phyloP scores from a whole-genome alignment of 1,140 invertebrate species.

The Zaprionus vittiger region DNA sequence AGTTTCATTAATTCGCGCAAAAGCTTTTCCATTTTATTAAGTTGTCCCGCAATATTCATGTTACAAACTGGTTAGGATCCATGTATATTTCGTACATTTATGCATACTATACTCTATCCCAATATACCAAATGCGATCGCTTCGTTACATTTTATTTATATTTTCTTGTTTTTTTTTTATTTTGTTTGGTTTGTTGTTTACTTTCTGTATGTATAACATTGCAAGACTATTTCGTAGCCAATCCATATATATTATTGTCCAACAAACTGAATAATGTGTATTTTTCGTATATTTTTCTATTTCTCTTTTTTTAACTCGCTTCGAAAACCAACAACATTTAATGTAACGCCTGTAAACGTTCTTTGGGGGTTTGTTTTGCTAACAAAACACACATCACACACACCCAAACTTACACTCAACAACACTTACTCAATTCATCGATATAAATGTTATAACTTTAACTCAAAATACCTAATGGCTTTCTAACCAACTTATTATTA shows the following conservation, averaged over 20 bases:
- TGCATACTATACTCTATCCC: conserved; percentile 7
- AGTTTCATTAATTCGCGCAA: conserved; percentile 26
- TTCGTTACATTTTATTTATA: conserved; percentile 35
- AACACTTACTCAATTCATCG: conserved; percentile 16
- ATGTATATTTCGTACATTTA: conserved; percentile 12
- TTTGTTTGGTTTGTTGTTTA: conserved; percentile 35
- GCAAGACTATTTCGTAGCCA: conserved; percentile 49
- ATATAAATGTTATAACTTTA: conserved; percentile 63
- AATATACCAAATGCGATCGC: conserved; percentile 12
- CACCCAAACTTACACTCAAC: conserved; percentile 20
- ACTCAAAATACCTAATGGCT: conserved; percentile 52
- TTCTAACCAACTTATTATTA: conserved; percentile 60
- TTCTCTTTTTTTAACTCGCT: conserved; percentile 82
- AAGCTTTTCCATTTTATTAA: conserved; percentile 30
- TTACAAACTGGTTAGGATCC: conserved; percentile 27
- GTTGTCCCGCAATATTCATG: conserved; percentile 16
- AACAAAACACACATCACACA: conserved; percentile 50
- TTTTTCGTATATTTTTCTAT: conserved; percentile 81
- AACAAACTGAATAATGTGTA: conserved; percentile 79
- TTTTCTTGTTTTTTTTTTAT: conserved; percentile 33
- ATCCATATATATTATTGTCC: conserved; percentile 65
- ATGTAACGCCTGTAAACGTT: conserved; percentile 76
- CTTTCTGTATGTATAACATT: conserved; percentile 43
- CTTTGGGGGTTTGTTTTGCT: conserved; percentile 79
- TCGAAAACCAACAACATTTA: conserved; percentile 59